Evolutionary conservation across 2,888 invertebrate species (phyloP), one percentile per base, ranked within the genome.

Genomic region (Napeogenes inachia): DNA sequence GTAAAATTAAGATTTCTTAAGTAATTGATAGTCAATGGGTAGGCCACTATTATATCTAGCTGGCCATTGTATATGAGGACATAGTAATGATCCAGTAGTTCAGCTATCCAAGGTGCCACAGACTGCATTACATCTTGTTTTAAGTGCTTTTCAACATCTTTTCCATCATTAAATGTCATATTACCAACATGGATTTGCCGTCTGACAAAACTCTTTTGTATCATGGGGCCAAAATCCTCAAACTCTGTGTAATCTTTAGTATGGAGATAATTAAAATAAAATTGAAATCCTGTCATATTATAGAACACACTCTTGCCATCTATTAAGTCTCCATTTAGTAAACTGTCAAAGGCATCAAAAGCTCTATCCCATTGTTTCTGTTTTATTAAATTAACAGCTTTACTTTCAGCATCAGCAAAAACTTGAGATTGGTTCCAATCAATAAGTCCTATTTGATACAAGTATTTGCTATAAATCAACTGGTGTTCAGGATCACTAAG

Each of bases 41-140:
- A 96, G 0, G 97, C 96, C 0, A 97, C 96, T 68, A 98, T 97
- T 13, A 98, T 95, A 80, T 98, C 98, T 68, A 98, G 80, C 77
- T 98, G 98, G 0, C 98, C 98, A 77, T 94, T 97, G 80, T 98
- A 98, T 65, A 97, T 92, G 54, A 98, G 91, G 13, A 97, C 93
- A 78, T 92, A 89, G 74, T 95, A 95, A 71, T 93, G 83, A 46
- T 93, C 89, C 0, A 96, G 77, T 0, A 97, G 83, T 71, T 94
- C 94, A 0, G 93, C 89, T 61, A 96, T 87, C 92, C 94, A 94
- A 0, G 92, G 92, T 5, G 95, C 94, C 6, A 96, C 94, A 0
- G 95, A 94, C 75, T 95, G 93, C 95, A 97, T 95, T 0, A 97
- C 91, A 80, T 98, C 98, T 50, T 90, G 84, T 68, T 93, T 92